Base-by-base conservation (phyloP, 1,140 invertebrate genomes). In the Telenomus remus region DNA sequence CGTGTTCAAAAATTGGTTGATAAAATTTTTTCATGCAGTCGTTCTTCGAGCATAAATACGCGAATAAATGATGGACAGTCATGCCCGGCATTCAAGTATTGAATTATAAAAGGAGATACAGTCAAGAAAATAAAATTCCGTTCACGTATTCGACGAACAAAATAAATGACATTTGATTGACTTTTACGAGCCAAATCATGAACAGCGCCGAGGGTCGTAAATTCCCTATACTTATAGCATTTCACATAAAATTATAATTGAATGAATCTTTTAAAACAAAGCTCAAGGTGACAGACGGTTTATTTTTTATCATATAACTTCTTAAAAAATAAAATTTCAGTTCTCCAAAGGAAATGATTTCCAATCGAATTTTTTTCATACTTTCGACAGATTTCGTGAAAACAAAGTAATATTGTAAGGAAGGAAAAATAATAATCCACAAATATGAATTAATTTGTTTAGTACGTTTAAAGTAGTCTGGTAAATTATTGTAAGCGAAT, bases 141-240 rank as follows among this genome's bases (percentile, higher is more conserved):
- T 57, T 71, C 69, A 72, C 46, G 64, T 72, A 53, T 59, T 64
- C 42, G 44, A n/a, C 42, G 69, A 59, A 72, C 69, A 72, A 72
- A 72, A 64, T 70, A 61, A 72, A 72, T 72, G 59, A 53, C 46
- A 46, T 71, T 57, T 71, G 68, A 63, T 71, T 71, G 59, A 71
- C 68, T 72, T 72, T 72, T 72, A 72, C 48, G 53, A 72, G 60
- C 43, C 53, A 13, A 53, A 64, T 72, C 69, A 46, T 64, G 60
- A 64, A 59, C 54, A 51, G 42, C 53, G 48, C 54, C 11, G 13
- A 57, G 44, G 14, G 39, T 47, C 60, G 56, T 64, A 72, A 72
- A 64, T 64, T 64, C 53, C 4, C 37, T 53, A n/a, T n/a, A 7
- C 8, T 1, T 46, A 56, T 57, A 48, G 35, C 46, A 46, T 19